A percentile compares a stretch with the other conserved stretches of the same genome.
phyloP scores from a whole-genome alignment of 2,113 vertebrate species.

The Perccottus glenii region DNA sequence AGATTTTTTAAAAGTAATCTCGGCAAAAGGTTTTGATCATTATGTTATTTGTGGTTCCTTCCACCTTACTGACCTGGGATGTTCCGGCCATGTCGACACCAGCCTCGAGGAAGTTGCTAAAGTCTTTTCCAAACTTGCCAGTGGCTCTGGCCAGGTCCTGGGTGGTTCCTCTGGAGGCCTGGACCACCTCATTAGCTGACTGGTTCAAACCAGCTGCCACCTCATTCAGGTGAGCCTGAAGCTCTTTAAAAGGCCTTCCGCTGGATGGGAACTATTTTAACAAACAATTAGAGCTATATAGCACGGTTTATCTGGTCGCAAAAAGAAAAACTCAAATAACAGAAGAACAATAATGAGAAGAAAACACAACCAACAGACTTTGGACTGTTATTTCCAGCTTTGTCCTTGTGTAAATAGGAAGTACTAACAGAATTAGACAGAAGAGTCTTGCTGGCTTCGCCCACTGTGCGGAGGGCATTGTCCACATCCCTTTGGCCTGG shows the following conservation, averaged over 20 bases:
- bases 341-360: not conserved
- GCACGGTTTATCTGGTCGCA: not conserved
- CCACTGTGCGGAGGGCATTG: conserved; percentile 90
- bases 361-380: not conserved
- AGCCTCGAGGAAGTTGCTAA: conserved; percentile 92
- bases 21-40: too few relatives aligned
- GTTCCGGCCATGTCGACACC: conserved; percentile 98
- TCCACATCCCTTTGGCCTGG: conserved; percentile 96
- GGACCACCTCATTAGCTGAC: conserved; percentile 94
- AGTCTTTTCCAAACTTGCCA: conserved; percentile 94
- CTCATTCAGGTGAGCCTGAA: conserved; percentile 89
- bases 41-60: not conserved
- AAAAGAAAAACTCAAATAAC: not conserved
- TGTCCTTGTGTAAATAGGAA: not conserved
- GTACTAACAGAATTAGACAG: conserved; percentile 85
- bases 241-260: conserved; percentile 94
- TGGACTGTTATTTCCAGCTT: not conserved
- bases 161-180: conserved; percentile 91
- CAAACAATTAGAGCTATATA: not conserved
- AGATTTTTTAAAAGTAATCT: not conserved
- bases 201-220: conserved; percentile 93
- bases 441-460: conserved; percentile 94
- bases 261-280: conserved; percentile 87
- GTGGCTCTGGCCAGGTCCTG: conserved; percentile 92
- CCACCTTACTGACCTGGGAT: conserved; percentile 83